Evolutionary conservation across 2,797 vertebrate genomes (phyloP).

Genomic region (Bucorvus abyssinicus): DNA sequence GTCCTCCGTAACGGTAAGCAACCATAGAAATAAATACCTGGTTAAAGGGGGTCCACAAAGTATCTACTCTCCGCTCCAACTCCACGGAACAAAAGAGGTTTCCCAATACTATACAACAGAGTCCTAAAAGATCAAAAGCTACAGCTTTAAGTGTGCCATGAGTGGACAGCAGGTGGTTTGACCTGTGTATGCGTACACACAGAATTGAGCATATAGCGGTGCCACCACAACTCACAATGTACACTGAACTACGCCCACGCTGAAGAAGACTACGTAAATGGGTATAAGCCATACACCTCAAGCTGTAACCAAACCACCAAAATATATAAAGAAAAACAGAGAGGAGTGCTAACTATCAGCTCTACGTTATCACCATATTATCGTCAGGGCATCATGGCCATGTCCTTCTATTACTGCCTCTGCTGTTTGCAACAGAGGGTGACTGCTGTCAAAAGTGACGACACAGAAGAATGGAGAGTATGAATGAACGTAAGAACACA

Average conservation of each 20-base stretch:
- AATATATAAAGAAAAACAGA: background rate
- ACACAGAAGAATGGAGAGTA: background rate
- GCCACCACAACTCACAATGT: accelerated
- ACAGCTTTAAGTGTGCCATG: accelerated
- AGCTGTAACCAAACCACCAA: background rate
- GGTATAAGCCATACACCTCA: background rate
- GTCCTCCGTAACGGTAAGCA: background rate
- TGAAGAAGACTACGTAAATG: background rate
- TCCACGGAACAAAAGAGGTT: background rate
- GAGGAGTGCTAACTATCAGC: background rate
- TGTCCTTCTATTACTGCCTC: background rate
- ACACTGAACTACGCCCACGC: background rate
- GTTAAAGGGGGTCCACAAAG: background rate
- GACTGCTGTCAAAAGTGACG: background rate
- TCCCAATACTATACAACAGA: background rate
- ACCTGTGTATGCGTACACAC: background rate
- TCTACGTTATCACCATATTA: background rate
- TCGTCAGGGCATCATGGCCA: background rate
- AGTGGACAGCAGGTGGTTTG: background rate
- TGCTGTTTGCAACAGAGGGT: background rate
- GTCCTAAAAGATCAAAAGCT: background rate
- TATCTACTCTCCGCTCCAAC: background rate
- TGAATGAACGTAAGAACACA: background rate
- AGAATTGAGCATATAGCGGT: background rate
- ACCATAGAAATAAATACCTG: background rate